These are phyloP conservation scores for Pachypanchax playfairii DNA, from an alignment of 2,113 vertebrate species.

Conservation along the genomic window DNA sequence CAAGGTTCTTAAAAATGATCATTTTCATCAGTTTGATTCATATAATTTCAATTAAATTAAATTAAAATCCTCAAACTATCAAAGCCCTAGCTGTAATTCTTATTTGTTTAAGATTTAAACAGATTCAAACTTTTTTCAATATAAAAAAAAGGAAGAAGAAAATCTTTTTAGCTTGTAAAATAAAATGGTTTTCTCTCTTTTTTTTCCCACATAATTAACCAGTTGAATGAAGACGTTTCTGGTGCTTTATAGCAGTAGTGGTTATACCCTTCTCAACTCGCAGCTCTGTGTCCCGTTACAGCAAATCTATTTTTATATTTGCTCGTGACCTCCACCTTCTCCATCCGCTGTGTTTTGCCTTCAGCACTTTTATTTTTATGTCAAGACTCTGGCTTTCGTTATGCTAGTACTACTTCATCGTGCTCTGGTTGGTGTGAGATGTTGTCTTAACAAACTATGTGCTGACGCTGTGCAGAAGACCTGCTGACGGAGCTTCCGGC, in stretches of 20 bases:
- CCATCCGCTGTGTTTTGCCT: constrained; percentile 13
- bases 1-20: too few species aligned
- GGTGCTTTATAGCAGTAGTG: not conserved
- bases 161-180: not conserved
- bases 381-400: constrained; percentile 53
- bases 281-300: not conserved
- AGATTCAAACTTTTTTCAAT: too few species aligned
- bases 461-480: constrained; percentile 50
- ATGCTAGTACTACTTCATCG: constrained; percentile 32
- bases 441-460: constrained; percentile 54
- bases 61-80: too few species aligned
- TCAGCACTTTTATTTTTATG: constrained; percentile 29
- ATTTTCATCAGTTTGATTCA: too few species aligned
- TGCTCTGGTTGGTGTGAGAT: constrained; percentile 42
- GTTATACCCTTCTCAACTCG: not conserved
- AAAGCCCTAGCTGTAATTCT: too few species aligned
- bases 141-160: too few species aligned
- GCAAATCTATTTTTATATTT: constrained; percentile 15
- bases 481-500: constrained; percentile 42
- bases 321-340: constrained; percentile 17
- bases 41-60: too few species aligned
- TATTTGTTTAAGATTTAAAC: too few species aligned
- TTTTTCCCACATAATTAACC: not conserved
- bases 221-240: not conserved
- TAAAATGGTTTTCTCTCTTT: not conserved